These are phyloP conservation scores for Mantis religiosa DNA, from an alignment of 2,888 invertebrate genomes.

Conservation along the genomic window DNA sequence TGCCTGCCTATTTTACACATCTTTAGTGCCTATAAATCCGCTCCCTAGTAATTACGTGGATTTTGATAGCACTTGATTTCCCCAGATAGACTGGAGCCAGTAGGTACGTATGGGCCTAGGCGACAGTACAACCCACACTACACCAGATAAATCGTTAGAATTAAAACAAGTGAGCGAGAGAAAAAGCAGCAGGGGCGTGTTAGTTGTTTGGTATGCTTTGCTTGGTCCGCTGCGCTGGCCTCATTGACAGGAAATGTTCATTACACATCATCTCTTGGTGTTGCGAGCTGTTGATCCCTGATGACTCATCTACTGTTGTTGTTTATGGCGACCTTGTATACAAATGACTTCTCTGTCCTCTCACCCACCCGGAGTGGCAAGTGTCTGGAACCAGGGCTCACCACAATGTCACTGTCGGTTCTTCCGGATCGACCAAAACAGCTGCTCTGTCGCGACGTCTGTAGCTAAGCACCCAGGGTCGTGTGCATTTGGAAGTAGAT, in stretches of 20 bases:
- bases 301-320: neutral
- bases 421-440: neutral
- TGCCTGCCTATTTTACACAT: no score
- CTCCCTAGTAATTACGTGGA: no score
- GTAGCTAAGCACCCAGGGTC: no score
- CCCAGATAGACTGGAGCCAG: no score
- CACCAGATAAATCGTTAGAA: neutral
- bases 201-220: conserved; percentile 1
- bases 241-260: conserved; percentile 7
- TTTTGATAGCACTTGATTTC: no score
- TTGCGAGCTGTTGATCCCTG: conserved; percentile 2
- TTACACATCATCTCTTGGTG: neutral
- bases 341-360: neutral
- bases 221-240: neutral
- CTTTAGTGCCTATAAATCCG: no score
- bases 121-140: neutral
- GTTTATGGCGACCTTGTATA: neutral
- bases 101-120: neutral
- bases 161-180: neutral
- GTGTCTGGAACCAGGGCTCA: neutral
- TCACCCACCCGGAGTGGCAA: neutral
- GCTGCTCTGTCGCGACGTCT: neutral
- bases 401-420: neutral
- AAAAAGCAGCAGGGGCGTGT: neutral
- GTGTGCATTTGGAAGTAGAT: no score